These are phyloP conservation scores for Oligia strigilis DNA, from an alignment of 2,888 invertebrate species.

Conservation along the genomic window DNA sequence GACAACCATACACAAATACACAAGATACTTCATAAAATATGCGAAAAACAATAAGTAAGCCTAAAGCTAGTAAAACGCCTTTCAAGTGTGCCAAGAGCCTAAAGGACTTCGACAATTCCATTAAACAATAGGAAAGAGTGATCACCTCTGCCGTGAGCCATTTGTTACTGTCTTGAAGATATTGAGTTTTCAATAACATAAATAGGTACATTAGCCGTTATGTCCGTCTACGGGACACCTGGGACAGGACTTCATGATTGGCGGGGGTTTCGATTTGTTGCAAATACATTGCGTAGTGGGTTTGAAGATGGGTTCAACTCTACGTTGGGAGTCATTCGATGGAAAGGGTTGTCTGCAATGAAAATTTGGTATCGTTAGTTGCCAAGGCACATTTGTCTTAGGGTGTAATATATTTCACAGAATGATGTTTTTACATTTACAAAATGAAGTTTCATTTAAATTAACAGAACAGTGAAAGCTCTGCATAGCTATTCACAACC, in stretches of 20 bases:
- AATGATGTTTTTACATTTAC: neutral
- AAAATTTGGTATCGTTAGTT: neutral
- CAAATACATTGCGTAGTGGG: constrained; percentile 39
- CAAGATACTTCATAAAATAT: too few relatives aligned
- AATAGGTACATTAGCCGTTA: constrained; percentile 66
- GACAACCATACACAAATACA: too few relatives aligned
- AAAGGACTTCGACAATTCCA: constrained; percentile 36
- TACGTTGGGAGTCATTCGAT: neutral
- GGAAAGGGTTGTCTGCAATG: neutral
- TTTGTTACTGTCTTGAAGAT: constrained; percentile 70
- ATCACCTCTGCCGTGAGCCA: constrained; percentile 59
- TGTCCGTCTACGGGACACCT: constrained; percentile 64
- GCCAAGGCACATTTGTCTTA: neutral
- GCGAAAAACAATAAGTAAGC: too few relatives aligned
- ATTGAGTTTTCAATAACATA: constrained; percentile 76
- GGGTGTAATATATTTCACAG: neutral
- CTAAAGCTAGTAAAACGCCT: neutral
- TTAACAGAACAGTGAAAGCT: neutral
- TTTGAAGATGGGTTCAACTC: neutral
- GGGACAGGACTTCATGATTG: constrained; percentile 50
- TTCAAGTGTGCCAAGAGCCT: neutral
- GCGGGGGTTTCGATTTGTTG: constrained; percentile 27
- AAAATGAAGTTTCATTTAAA: neutral
- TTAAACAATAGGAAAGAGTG: constrained; percentile 53
- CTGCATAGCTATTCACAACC: too few relatives aligned